A percentile compares a stretch with the other conserved stretches of the same genome.
These are phyloP conservation scores for Heliangelus exortis DNA, from an alignment of 2,797 vertebrate genomes.

Conservation along the genomic window DNA sequence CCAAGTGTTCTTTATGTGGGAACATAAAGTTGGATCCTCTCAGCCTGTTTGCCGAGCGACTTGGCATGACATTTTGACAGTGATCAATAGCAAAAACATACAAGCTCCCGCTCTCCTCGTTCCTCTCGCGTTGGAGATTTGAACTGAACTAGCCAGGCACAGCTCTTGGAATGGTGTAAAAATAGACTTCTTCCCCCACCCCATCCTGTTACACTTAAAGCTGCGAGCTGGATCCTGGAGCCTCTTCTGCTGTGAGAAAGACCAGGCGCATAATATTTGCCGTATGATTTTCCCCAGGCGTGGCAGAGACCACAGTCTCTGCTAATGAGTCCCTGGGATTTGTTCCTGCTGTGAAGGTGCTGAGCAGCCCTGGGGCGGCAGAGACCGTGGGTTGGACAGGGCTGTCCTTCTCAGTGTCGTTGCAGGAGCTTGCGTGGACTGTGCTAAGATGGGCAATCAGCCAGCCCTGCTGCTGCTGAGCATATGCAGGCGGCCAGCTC, in stretches of 20 bases:
- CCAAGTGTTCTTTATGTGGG: constrained; percentile 54
- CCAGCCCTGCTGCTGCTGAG: constrained; percentile 42
- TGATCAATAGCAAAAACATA: constrained; percentile 61
- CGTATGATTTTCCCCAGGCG: background rate
- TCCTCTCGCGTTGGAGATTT: background rate
- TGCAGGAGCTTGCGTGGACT: constrained; percentile 53
- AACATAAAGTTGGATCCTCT: constrained; percentile 65
- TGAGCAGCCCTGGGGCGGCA: fast-evolving
- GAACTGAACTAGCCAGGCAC: constrained; percentile 14
- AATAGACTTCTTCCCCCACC: constrained; percentile 54
- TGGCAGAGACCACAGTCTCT: background rate
- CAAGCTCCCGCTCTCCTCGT: background rate
- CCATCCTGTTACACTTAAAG: constrained; percentile 49
- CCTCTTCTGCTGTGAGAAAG: background rate
- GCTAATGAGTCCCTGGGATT: background rate
- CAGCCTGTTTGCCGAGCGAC: constrained; percentile 42
- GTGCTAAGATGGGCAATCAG: constrained; percentile 46
- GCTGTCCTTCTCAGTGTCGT: background rate
- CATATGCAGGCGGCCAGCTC: background rate
- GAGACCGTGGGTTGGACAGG: fast-evolving
- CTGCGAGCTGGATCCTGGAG: background rate
- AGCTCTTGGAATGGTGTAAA: constrained; percentile 23
- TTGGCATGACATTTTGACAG: constrained; percentile 69
- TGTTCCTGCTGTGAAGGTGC: background rate
- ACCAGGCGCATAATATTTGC: background rate